These are phyloP conservation scores for Gulo gulo DNA, from an alignment of 2,113 vertebrate species.

Conservation along the genomic window DNA sequence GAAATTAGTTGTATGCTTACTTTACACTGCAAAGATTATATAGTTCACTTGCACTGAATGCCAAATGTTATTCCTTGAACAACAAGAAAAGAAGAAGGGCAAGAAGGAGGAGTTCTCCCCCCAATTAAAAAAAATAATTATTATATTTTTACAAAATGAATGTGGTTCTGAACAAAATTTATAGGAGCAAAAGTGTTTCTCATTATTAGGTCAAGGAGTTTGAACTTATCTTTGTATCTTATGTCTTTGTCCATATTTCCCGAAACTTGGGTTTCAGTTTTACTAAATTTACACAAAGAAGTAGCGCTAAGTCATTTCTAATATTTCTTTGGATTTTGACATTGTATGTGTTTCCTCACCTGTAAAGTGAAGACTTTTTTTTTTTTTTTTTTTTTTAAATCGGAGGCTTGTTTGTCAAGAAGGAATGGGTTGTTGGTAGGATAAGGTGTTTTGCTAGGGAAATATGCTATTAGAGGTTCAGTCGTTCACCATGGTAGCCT, in stretches of 20 bases:
- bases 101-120: neutral
- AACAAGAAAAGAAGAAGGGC: neutral
- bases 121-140: neutral
- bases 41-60: neutral
- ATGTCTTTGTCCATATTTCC: neutral
- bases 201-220: neutral
- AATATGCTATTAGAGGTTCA: neutral
- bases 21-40: neutral
- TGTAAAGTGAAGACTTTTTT: neutral
- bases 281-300: constrained; percentile 16
- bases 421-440: neutral
- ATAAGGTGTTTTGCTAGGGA: neutral
- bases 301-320: neutral
- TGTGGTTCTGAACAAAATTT: neutral
- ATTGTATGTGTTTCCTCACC: neutral
- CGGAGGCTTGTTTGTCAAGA: neutral
- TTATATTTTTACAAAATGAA: neutral
- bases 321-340: neutral
- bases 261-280: neutral
- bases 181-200: neutral
- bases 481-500: neutral
- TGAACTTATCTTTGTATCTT: neutral
- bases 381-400: neutral
- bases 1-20: neutral
- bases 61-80: neutral